Base-by-base conservation (phyloP, 2,113 vertebrate genomes). In the Australoheros scitulus region DNA sequence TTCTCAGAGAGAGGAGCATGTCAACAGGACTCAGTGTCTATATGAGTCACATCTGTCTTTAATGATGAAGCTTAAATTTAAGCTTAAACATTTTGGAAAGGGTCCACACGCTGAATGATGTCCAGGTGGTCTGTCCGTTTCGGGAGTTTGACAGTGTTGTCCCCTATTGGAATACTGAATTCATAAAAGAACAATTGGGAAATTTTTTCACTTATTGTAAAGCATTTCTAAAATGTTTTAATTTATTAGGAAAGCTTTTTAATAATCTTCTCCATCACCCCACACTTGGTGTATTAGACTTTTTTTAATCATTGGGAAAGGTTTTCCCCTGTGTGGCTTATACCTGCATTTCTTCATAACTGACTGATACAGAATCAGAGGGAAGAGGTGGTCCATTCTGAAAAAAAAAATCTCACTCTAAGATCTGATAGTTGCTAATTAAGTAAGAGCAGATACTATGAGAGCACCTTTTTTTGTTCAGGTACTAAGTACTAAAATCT, bases 41-140 rank as follows among this genome's bases (percentile, higher is more conserved):
- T 50, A 85, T 68, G 20, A 78, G 90, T 92, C 59, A 90, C 68
- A 65, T 92, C 89, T 88, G 76, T 2, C 59, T 84, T 81, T 79
- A 36, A 86, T 38, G 59, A 87, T 76, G 72, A 47, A 50, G 29
- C 61, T 74, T 77, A 55, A 76, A 32, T n/a, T 61, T 18, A 72
- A 72, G 68, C 26, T 72, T 34, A 72, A 72, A 32, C 1, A 20
- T 60, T 34, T 17, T 58, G 36, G 15, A 57, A 88, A 56, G 55
- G 15, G 55, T 80, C 70, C 43, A 81, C 59, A 78, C n/a, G n/a
- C 2, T 84, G 61, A 82, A 61, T 76, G 58, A 79, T 24, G 2
- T 34, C 24, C 61, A 76, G 82, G 80, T 87, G 68, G 75, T 76
- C 63, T 81, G 63, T 59, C 20, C 38, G 41, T 86, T 78, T 76